These are phyloP conservation scores for Echinops telfairi DNA, from an alignment of 2,113 vertebrate genomes.

Conservation along the genomic window DNA sequence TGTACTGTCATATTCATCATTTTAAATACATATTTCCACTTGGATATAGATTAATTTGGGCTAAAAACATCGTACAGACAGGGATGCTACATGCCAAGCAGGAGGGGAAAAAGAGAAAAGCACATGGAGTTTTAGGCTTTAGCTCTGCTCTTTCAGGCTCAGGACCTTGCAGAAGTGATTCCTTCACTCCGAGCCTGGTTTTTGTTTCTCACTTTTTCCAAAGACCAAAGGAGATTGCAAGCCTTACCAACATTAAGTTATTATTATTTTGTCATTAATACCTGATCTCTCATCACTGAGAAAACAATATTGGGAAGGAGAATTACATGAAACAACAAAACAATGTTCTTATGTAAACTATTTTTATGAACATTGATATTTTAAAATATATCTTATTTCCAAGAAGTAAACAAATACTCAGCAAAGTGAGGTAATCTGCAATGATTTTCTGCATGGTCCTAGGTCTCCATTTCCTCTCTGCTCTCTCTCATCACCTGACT, in stretches of 20 bases:
- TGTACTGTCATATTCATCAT: not conserved
- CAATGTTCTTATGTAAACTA: too few relatives aligned
- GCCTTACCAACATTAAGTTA: not conserved
- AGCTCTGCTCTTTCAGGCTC: not conserved
- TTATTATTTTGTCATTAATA: not conserved
- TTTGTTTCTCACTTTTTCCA: not conserved
- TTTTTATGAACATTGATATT: too few relatives aligned
- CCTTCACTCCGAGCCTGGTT: not conserved
- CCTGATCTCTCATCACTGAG: not conserved
- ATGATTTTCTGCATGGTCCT: too few relatives aligned
- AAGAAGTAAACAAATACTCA: too few relatives aligned
- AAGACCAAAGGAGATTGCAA: not conserved
- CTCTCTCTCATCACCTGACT: too few relatives aligned
- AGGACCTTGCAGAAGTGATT: not conserved
- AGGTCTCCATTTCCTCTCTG: too few relatives aligned
- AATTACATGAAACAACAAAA: too few relatives aligned
- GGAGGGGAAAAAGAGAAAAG: not conserved
- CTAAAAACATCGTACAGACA: conserved; percentile 5
- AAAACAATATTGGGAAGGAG: too few relatives aligned
- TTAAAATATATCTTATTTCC: too few relatives aligned
- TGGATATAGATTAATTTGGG: conserved; percentile 42
- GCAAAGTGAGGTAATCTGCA: too few relatives aligned
- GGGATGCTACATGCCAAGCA: not conserved
- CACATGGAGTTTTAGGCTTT: not conserved
- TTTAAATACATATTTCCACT: not conserved